Conservation (phyloP, 2,113 vertebrate species). For the Perccottus glenii region DNA sequence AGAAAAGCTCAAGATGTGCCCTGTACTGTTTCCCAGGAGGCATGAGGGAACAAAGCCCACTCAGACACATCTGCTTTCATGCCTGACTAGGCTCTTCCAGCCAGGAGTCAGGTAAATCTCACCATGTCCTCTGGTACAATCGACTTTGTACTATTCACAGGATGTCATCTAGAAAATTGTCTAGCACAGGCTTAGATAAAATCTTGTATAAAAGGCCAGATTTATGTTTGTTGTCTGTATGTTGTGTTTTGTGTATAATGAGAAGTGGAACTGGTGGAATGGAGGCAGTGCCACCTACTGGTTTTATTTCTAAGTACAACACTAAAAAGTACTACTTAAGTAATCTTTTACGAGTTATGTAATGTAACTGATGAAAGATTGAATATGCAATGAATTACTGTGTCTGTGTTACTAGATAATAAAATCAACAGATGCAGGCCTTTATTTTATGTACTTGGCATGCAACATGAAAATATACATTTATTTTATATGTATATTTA, state of each 20-base stretch:
- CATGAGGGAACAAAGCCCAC: conserved; percentile 29
- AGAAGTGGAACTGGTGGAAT: background rate
- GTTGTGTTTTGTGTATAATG: conserved; percentile 1
- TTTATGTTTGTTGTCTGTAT: conserved; percentile 11
- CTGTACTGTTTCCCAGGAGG: conserved; percentile 19
- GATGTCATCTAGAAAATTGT: conserved; percentile 47
- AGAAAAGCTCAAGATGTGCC: conserved; percentile 13
- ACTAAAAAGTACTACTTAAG: too few relatives aligned
- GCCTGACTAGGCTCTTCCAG: conserved; percentile 23
- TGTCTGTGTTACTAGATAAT: background rate
- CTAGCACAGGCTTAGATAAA: conserved; percentile 53
- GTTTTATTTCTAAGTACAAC: conserved; percentile 23
- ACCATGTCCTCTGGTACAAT: conserved; percentile 11
- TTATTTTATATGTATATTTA: conserved; percentile 17
- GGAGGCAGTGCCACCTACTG: conserved; percentile 53
- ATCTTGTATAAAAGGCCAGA: conserved; percentile 39
- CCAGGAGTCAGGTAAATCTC: conserved; percentile 48
- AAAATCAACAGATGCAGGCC: conserved; percentile 19
- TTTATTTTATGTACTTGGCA: conserved; percentile 16
- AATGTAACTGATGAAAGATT: too few relatives aligned
- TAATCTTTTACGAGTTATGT: too few relatives aligned
- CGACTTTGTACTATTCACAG: conserved; percentile 31
- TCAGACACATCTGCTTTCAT: conserved; percentile 40
- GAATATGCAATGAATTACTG: background rate
- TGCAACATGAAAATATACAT: conserved; percentile 19